Base-by-base conservation (phyloP, 2,797 vertebrate species). In the Spheniscus humboldti region DNA sequence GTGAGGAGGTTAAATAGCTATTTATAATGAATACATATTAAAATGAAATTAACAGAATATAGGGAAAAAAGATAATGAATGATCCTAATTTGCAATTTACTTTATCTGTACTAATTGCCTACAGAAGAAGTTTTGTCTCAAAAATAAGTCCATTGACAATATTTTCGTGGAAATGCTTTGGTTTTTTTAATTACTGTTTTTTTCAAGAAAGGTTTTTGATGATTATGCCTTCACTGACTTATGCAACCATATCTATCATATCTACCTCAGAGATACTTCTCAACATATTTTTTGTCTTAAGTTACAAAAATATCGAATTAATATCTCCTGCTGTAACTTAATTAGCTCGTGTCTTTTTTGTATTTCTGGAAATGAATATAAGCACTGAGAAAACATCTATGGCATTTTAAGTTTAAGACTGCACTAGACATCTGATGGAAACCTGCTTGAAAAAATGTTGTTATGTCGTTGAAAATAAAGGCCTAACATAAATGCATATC, bases 111-210 rank as follows among this genome's bases (percentile, higher is more conserved):
- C 3, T 56, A 43, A 50, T 64, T 67, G 9, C 37, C 20, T 92
- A 30, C 28, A 72, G 45, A 90, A 86, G 50, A 55, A 41, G 3
- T 31, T 96, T 86, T 96, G 33, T 83, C 62, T 95, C 79, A 95
- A 37, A 85, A 94, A 39, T 86, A 71, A 82, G 30, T 84, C 69
- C 22, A 57, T 35, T 89, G 93, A 86, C 53, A 62, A 7, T 91
- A 90, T 97, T 97, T 96, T 94, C 69, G 97, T 96, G 80, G 95
- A 94, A 98, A 97, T 0, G 0, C 63, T 79, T 90, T 73, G 33
- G 14, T 37, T 79, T 74, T 83, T 96, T 92, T 93, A 72, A 86
- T 73, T 66, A 68, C 35, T 33, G 13, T 33, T 74, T 48, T 96
- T 95, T 96, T 83, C 12, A 92, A 45, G 87, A 88, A 73, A 77